These are phyloP conservation scores for Dromiciops gliroides DNA, from an alignment of 2,113 vertebrate species.

Conservation along the genomic window DNA sequence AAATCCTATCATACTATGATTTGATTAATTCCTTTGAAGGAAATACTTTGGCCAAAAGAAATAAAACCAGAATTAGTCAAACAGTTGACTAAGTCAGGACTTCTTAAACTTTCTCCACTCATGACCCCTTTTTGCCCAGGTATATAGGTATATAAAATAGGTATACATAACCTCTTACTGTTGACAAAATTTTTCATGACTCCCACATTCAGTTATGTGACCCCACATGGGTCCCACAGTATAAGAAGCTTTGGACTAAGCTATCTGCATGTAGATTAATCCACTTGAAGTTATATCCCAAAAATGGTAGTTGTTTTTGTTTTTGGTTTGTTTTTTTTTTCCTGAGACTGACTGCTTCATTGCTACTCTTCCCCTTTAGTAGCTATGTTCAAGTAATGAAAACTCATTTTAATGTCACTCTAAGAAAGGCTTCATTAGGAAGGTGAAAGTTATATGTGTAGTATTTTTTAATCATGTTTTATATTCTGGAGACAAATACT, in stretches of 20 bases:
- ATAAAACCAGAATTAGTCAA: not conserved
- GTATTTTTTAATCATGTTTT: conserved; percentile 52
- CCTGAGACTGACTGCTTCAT: not conserved
- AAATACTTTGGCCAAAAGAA: not conserved
- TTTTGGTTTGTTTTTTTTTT: no score
- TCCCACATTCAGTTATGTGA: no score
- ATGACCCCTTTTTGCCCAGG: no score
- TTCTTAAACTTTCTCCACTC: no score
- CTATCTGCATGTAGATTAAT: not conserved
- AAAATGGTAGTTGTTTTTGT: no score
- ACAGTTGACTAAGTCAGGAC: not conserved
- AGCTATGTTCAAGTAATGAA: conserved; percentile 12
- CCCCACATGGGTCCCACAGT: no score
- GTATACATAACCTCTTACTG: no score
- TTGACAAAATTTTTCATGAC: no score
- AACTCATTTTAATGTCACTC: conserved; percentile 53
- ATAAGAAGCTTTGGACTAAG: no score
- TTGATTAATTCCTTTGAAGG: not conserved
- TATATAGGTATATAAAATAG: no score
- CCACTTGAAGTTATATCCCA: not conserved
- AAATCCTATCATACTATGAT: not conserved
- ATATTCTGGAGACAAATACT: conserved; percentile 43
- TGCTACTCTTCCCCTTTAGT: not conserved
- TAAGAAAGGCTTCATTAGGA: conserved; percentile 51
- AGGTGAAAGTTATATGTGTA: conserved; percentile 48